Percentiles rank a stretch among this genome's conserved stretches.
These are phyloP conservation scores for Nomia melanderi DNA, from an alignment of 1,140 invertebrate genomes.

Conservation along the genomic window DNA sequence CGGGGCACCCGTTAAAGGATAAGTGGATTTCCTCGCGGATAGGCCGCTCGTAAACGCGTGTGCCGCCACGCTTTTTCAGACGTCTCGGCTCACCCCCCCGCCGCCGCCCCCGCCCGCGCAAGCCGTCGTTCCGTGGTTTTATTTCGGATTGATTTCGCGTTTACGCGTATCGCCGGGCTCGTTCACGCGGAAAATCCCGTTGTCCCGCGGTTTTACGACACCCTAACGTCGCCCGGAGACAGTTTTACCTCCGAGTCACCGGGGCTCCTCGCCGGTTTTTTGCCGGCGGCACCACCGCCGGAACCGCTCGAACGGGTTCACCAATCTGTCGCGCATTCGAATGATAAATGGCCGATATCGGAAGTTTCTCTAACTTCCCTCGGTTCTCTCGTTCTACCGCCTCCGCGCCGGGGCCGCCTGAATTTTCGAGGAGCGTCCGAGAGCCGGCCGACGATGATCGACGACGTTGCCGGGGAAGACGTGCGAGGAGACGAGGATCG, in stretches of 20 bases:
- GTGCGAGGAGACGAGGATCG: too few species aligned
- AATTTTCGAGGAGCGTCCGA: background rate
- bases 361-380: background rate
- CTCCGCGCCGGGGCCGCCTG: background rate
- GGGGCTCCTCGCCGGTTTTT: too few species aligned
- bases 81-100: background rate
- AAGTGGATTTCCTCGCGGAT: conserved; percentile 46
- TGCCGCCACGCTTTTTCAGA: background rate
- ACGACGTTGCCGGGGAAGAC: background rate
- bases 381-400: background rate
- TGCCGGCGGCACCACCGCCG: too few species aligned
- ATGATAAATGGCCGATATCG: background rate
- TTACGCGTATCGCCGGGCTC: conserved; percentile 18
- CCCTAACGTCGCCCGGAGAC: background rate
- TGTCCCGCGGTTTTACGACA: conserved; percentile 5
- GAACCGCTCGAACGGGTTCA: background rate
- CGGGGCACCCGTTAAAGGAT: conserved; percentile 34
- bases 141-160: conserved; percentile 40
- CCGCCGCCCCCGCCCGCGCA: too few species aligned
- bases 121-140: conserved; percentile 7
- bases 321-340: background rate
- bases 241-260: background rate
- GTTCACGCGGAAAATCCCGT: conserved; percentile 23
- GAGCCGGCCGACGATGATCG: background rate
- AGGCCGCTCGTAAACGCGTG: conserved; percentile 35